Base-by-base conservation (phyloP, 2,888 invertebrate genomes). In the Exocentrus adspersus region DNA sequence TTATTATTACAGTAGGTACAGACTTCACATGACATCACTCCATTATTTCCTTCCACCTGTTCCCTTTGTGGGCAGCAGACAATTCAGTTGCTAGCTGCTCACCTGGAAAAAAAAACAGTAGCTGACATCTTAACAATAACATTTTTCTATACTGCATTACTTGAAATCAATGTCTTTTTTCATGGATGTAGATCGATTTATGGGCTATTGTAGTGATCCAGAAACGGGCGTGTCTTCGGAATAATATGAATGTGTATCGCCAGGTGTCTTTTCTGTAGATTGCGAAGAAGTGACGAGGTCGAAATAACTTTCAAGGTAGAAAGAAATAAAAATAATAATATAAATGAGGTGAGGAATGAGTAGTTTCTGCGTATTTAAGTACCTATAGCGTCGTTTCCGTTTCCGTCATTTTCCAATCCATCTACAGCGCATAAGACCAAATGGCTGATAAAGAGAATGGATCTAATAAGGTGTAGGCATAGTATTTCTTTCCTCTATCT, bases 121-220 rank as follows among this genome's bases (percentile, higher is more conserved):
- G 37, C n/a, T 37, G 37, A 37, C 37, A 37, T 10, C 37, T 12
- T 37, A 37, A 37, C 37, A 37, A 37, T 37, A 14, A 1, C 37
- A 37, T 37, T 37, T 37, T 12, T 37, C 12, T 28, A 48, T 19
- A 16, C n/a, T 20, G 45, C 45, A 45, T 45, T 24, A 45, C 20
- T 45, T 45, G 28, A 16, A 28, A 48, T 28, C 48, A 48, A 48
- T 48, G 48, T 24, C 48, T 45, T 45, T 12, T 48, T 28, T 48
- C 28, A 28, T 16, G 28, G 24, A 24, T 20, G 28, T 48, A 48
- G 19, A 48, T 48, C 48, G 28, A 48, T 48, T 48, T 48, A 48
- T 48, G 17, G 48, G 48, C 28, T 48, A 10, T 28, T 48, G 24
- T 48, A 48, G 28, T 48, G 48, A 48, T 17, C 21, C 46, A 48